Evolutionary conservation across 1,140 invertebrate species (phyloP), one percentile per base, ranked within the genome.

Genomic region (Leptopilina clavipes): DNA sequence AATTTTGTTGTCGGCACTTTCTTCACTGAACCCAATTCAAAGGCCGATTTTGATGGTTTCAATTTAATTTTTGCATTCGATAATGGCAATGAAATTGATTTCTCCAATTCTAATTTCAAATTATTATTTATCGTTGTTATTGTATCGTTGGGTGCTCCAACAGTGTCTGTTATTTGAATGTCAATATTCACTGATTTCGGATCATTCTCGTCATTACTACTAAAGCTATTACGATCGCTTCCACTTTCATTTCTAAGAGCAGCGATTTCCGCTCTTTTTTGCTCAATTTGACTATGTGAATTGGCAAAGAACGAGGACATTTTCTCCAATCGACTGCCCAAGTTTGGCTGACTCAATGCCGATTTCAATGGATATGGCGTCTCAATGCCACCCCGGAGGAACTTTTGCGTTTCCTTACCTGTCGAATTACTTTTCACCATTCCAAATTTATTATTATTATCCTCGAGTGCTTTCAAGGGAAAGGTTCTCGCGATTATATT

Each of bases 251-350:
- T 85, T 19, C 87, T 83, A 0, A 89, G 80, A 0, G 88, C 86
- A 0, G 84, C 86, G 18, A 88, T 82, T 76, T 89, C 84, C 31
- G 84, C 85, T 5, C 88, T 84, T 74, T 93, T 92, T 75, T 93
- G 92, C 8, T 91, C 87, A 45, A 94, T 93, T 74, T 94, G 92
- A 82, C 93, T 93, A 82, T 94, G 93, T 6, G 93, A 93, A 77
- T 90, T 93, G 0, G 93, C 92, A 71, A 94, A 94, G 77, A 93
- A 93, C 0, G 92, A 91, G 0, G 93, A 93, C 31, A 87, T 90
- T 85, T 88, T 93, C 76, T 87, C 88, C 3, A 90, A 76, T 25
- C 87, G 85, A 2, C 88, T 87, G 11, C 87, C 85, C 11, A 92
- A 75, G 75, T 91, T 91, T 1, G 89, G 91, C 65, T 92, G 91